Percentiles rank a stretch among this genome's conserved stretches.
These are phyloP conservation scores for Cololabis saira DNA, from an alignment of 2,113 vertebrate genomes.

Conservation along the genomic window DNA sequence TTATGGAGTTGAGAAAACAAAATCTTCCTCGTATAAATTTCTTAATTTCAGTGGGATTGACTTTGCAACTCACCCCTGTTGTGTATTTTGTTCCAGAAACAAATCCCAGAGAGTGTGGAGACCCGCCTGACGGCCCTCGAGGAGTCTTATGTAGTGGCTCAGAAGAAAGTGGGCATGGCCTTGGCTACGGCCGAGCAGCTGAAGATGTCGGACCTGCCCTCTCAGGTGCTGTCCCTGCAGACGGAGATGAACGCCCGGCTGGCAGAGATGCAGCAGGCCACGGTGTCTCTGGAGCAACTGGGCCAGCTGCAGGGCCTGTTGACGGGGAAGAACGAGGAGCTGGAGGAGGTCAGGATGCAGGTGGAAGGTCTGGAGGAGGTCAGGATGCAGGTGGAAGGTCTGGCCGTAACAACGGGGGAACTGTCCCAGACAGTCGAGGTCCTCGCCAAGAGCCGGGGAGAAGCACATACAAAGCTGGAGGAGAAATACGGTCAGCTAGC, in stretches of 20 bases:
- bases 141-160: conserved; percentile 60
- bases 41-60: too few relatives aligned
- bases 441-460: conserved; percentile 38
- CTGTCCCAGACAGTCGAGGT: conserved; percentile 56
- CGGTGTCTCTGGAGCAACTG: conserved; percentile 69
- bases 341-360: conserved; percentile 53
- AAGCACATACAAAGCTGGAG: conserved; percentile 47
- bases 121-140: conserved; percentile 70
- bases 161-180: conserved; percentile 74
- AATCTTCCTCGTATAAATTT: too few relatives aligned
- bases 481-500: conserved; percentile 24
- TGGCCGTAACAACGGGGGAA: conserved; percentile 33
- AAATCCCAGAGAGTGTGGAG: conserved; percentile 62
- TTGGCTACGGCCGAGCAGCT: conserved; percentile 73
- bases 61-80: neutral
- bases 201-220: conserved; percentile 73
- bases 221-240: conserved; percentile 77
- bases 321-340: conserved; percentile 47
- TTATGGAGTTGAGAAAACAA: too few relatives aligned
- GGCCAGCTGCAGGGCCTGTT: conserved; percentile 49
- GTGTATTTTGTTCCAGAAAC: conserved; percentile 52
- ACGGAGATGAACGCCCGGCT: conserved; percentile 74
- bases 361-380: conserved; percentile 58
- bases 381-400: conserved; percentile 46
- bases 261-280: conserved; percentile 68